These are phyloP conservation scores for Atrichornis clamosus DNA, from an alignment of 2,113 vertebrate genomes.

Conservation along the genomic window DNA sequence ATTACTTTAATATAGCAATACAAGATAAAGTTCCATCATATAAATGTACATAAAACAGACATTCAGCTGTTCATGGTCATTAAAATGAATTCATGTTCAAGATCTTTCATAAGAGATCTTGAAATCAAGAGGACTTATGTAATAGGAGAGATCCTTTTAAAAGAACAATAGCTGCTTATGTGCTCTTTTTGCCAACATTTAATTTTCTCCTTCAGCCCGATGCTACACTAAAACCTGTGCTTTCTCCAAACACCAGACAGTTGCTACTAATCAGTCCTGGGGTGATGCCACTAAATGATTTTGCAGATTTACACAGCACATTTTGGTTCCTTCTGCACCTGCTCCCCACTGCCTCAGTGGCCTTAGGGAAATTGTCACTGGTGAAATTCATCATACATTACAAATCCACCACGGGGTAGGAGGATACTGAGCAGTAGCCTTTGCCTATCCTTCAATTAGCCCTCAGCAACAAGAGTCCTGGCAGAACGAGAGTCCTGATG, in stretches of 20 bases:
- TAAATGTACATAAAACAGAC: neutral
- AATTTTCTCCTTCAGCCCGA: neutral
- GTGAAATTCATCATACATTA: neutral
- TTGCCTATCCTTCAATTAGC: neutral
- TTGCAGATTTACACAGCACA: neutral
- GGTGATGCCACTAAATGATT: neutral
- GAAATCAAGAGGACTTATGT: neutral
- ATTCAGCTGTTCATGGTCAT: neutral
- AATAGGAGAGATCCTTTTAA: neutral
- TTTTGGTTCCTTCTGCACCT: neutral
- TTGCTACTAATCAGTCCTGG: neutral
- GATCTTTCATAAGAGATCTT: neutral
- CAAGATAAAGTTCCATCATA: neutral
- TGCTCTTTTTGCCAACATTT: neutral
- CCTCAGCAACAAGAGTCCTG: neutral
- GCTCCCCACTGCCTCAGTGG: neutral
- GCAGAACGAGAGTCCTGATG: neutral
- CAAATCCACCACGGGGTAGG: neutral
- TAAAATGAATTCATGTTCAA: neutral
- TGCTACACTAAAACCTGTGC: neutral
- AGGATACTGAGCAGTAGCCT: neutral
- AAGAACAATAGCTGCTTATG: neutral
- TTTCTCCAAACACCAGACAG: neutral
- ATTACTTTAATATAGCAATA: neutral
- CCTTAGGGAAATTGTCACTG: neutral